Percentiles rank a stretch among this genome's conserved stretches.
Evolutionary conservation across 2,888 invertebrate species (phyloP).

Genomic region (Temnothorax rugatulus): DNA sequence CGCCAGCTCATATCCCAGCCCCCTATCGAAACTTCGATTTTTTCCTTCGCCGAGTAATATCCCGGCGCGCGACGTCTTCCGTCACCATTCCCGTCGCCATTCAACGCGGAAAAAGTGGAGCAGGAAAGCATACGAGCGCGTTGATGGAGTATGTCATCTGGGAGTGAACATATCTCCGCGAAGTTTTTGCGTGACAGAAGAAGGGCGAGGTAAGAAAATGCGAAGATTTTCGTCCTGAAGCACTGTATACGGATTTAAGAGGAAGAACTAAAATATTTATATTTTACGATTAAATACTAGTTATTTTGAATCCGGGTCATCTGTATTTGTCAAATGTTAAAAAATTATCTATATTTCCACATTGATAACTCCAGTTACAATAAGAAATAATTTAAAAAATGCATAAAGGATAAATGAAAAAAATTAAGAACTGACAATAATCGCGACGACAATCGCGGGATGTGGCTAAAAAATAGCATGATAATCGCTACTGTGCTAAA

Average conservation of each 20-base stretch:
- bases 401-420: not conserved
- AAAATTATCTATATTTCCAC: not conserved
- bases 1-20: conserved; percentile 44
- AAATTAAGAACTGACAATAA: not conserved
- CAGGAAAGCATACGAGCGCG: conserved; percentile 50
- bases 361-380: not conserved
- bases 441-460: not conserved
- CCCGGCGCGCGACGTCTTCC: conserved; percentile 26
- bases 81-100: conserved; percentile 50
- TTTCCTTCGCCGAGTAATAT: conserved; percentile 46
- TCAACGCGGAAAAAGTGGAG: conserved; percentile 36
- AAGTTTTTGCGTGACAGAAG: conserved; percentile 26
- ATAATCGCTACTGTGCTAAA: not conserved
- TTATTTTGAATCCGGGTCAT: not conserved
- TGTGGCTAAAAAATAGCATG: not conserved
- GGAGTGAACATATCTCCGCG: conserved; percentile 22
- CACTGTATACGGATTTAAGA: not conserved
- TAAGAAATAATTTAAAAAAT: not conserved
- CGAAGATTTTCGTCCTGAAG: not conserved
- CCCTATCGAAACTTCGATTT: conserved; percentile 51
- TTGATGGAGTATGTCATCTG: conserved; percentile 50
- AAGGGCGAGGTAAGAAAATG: conserved; percentile 16
- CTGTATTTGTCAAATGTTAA: not conserved
- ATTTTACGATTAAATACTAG: not conserved
- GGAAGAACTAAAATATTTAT: not conserved